Conservation (phyloP, 2,888 invertebrate genomes). For the Drosophila villosipedis region DNA sequence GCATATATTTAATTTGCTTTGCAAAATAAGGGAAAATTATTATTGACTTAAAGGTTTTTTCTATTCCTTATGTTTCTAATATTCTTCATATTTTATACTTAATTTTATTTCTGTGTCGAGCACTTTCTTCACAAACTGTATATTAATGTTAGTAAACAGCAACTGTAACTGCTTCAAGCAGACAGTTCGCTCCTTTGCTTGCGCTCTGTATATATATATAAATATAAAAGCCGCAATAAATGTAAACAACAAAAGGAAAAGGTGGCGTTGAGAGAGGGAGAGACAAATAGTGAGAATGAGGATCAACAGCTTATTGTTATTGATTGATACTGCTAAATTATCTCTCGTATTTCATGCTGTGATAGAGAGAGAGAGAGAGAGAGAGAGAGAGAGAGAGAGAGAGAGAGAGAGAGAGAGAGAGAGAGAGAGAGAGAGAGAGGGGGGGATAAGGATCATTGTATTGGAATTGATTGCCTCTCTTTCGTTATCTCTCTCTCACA, state of each 20-base stretch:
- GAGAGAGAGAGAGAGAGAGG: too few relatives aligned
- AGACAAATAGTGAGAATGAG: background rate
- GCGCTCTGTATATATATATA: background rate
- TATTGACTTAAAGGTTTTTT: background rate
- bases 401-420: too few relatives aligned
- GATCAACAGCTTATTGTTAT: slow-evolving; percentile 3
- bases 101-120: background rate
- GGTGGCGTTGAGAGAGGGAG: background rate
- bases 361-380: too few relatives aligned
- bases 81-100: background rate
- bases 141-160: background rate
- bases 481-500: background rate
- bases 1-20: background rate
- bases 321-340: slow-evolving; percentile 5
- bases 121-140: background rate
- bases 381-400: too few relatives aligned
- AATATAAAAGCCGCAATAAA: slow-evolving; percentile 5
- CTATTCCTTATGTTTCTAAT: background rate
- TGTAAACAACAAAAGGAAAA: slow-evolving; percentile 9
- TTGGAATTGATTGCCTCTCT: slow-evolving; percentile 16
- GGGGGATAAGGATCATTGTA: slow-evolving; percentile 19
- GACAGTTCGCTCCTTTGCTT: background rate
- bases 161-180: background rate
- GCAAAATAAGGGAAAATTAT: background rate
- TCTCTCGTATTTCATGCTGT: background rate